Evolutionary conservation across 1,140 invertebrate species (phyloP).

Genomic region (Cotesia typhae): DNA sequence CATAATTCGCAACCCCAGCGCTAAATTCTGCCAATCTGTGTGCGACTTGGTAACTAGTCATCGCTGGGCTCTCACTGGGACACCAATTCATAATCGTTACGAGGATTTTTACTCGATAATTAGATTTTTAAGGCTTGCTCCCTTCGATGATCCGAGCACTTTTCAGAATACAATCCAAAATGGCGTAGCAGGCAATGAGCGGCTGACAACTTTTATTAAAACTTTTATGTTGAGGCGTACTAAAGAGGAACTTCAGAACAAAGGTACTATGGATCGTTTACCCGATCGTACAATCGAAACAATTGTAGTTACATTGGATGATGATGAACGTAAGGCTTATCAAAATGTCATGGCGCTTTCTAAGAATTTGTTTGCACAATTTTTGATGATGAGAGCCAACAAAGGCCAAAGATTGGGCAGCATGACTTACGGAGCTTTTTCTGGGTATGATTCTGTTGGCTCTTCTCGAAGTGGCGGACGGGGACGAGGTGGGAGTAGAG

Average conservation of each 20-base stretch:
- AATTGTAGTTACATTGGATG: slow-evolving; percentile 71
- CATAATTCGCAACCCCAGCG: slow-evolving; percentile 86
- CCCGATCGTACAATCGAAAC: slow-evolving; percentile 72
- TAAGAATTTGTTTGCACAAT: slow-evolving; percentile 77
- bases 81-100: slow-evolving; percentile 94
- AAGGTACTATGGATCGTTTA: slow-evolving; percentile 69
- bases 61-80: slow-evolving; percentile 91
- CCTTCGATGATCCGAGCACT: slow-evolving; percentile 83
- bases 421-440: slow-evolving; percentile 37
- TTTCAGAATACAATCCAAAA: slow-evolving; percentile 75
- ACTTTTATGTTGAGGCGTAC: slow-evolving; percentile 84
- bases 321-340: slow-evolving; percentile 80
- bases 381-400: slow-evolving; percentile 75
- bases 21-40: slow-evolving; percentile 76
- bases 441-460: too few species aligned
- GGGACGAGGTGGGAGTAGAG: too few species aligned
- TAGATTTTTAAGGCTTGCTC: slow-evolving; percentile 84
- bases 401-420: slow-evolving; percentile 50
- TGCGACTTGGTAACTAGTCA: slow-evolving; percentile 70
- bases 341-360: slow-evolving; percentile 78
- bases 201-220: slow-evolving; percentile 82
- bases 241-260: slow-evolving; percentile 77
- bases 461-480: too few species aligned
- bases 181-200: slow-evolving; percentile 71
- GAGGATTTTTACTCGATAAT: slow-evolving; percentile 87